These are phyloP conservation scores for Campoplex nolae DNA, from an alignment of 2,888 invertebrate genomes.

Conservation along the genomic window DNA sequence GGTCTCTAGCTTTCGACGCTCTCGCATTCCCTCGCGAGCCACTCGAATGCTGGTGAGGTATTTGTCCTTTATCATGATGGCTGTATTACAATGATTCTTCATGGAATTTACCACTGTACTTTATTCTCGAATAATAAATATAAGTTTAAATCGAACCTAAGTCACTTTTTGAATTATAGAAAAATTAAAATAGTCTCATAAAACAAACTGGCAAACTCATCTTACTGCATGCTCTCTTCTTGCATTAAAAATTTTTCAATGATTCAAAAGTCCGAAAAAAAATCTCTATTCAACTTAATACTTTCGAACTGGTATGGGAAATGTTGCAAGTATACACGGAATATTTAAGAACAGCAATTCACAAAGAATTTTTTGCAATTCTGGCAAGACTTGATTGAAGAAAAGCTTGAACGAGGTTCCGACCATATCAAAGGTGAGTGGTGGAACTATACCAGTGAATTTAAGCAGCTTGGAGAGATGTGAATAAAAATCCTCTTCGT, in stretches of 20 bases:
- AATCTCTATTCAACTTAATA: background rate
- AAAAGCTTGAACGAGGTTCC: slow-evolving; percentile 30
- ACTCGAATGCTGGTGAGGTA: slow-evolving; percentile 21
- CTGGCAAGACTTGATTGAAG: slow-evolving; percentile 22
- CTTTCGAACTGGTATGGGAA: background rate
- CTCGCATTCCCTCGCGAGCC: slow-evolving; percentile 38
- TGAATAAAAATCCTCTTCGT: slow-evolving; percentile 36
- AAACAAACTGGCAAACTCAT: background rate
- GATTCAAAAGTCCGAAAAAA: background rate
- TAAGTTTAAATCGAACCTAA: background rate
- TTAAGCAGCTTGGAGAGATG: slow-evolving; percentile 41
- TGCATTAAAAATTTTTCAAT: background rate
- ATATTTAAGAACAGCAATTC: slow-evolving; percentile 17
- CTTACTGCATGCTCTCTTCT: background rate
- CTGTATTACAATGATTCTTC: background rate
- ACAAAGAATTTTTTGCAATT: slow-evolving; percentile 29
- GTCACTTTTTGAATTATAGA: background rate
- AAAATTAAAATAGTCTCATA: background rate
- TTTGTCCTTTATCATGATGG: background rate
- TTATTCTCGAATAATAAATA: background rate
- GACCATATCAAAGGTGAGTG: slow-evolving; percentile 39
- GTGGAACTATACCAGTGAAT: slow-evolving; percentile 12
- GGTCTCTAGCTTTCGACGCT: slow-evolving; percentile 51
- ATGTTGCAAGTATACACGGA: slow-evolving; percentile 13
- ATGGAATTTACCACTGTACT: background rate